Base-by-base conservation (phyloP, 2,797 vertebrate species). In the Myripristis jacobus region DNA sequence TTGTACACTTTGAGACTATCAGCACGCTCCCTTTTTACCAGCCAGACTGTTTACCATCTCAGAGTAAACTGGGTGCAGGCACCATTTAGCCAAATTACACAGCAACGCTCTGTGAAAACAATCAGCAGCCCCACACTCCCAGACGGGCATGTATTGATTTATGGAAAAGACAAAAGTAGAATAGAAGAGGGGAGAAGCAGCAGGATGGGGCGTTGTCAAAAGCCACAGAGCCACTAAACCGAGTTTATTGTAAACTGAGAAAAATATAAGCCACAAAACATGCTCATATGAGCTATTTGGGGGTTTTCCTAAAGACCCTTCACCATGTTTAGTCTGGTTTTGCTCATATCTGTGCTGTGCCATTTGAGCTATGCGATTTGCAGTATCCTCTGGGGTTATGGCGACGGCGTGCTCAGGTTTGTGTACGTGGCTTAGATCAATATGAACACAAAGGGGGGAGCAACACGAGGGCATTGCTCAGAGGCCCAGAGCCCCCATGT, bases 61-160 rank as follows among this genome's bases (percentile, higher is more conserved):
- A 81, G 58, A 86, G 80, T 85, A 87, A 91, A 86, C 81, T 74
- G 67, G 82, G 75, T 86, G 85, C 73, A 90, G 82, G 82, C 86
- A 63, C 75, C 72, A 89, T 93, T 93, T 93, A 92, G 81, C 75
- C 67, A 93, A 93, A 94, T 94, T 92, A 92, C 87, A 94, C 90
- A 89, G 89, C 84, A 77, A 83, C 64, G 62, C 72, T 76, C 82
- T 88, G 90, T 81, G 84, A 90, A 93, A 92, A 89, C 89, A 90
- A 91, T 92, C 89, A 89, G 78, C 74, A 83, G 75, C 75, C 87
- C 84, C 71, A 73, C 87, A 88, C 87, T 73, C 83, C 62, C 80
- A 77, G 84, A 88, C 84, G 80, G 81, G 86, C 34, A 65, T 77
- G 72, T 90, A 92, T 82, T 91, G 92, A 92, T 89, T 91, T 85